Conservation (phyloP, 2,888 invertebrate species). For the Drosophila diplacantha region DNA sequence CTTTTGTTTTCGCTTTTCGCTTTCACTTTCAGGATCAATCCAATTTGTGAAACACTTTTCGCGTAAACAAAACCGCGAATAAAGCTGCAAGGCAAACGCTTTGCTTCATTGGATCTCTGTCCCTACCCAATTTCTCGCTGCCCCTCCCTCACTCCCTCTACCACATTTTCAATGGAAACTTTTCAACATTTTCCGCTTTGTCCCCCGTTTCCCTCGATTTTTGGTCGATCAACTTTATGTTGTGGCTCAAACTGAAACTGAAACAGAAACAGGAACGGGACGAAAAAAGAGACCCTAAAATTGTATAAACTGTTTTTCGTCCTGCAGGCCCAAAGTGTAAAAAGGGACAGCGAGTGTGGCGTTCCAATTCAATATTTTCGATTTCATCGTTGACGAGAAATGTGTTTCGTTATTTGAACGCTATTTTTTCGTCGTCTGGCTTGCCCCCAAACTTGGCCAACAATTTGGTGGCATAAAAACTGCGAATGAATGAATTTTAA, state of each 20-base stretch:
- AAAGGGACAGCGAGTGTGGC: conserved; percentile 12
- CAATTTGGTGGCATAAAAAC: conserved; percentile 57
- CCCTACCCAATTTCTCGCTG: background rate
- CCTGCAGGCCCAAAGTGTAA: background rate
- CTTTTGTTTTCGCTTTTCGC: conserved; percentile 26
- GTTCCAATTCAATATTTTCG: conserved; percentile 65
- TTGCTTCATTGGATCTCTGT: conserved; percentile 30
- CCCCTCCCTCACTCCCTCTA: background rate
- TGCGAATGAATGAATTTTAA: conserved; percentile 65
- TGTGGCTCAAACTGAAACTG: conserved; percentile 25
- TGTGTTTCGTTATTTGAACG: conserved; percentile 41
- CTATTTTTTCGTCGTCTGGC: conserved; percentile 19
- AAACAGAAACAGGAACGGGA: conserved; percentile 1
- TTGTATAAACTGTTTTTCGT: conserved; percentile 50
- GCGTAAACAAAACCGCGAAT: conserved; percentile 34
- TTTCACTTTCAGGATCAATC: conserved; percentile 34
- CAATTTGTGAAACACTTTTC: conserved; percentile 39
- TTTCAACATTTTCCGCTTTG: conserved; percentile 19
- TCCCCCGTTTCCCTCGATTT: conserved; percentile 8
- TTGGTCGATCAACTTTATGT: conserved; percentile 36
- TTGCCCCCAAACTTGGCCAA: conserved; percentile 23
- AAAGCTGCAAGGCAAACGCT: conserved; percentile 33
- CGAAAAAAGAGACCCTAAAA: conserved; percentile 46
- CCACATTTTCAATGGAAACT: conserved; percentile 26
- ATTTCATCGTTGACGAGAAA: conserved; percentile 59